Evolutionary conservation across 2,888 invertebrate genomes (phyloP).

Genomic region (Mimumesa dahlbomi): DNA sequence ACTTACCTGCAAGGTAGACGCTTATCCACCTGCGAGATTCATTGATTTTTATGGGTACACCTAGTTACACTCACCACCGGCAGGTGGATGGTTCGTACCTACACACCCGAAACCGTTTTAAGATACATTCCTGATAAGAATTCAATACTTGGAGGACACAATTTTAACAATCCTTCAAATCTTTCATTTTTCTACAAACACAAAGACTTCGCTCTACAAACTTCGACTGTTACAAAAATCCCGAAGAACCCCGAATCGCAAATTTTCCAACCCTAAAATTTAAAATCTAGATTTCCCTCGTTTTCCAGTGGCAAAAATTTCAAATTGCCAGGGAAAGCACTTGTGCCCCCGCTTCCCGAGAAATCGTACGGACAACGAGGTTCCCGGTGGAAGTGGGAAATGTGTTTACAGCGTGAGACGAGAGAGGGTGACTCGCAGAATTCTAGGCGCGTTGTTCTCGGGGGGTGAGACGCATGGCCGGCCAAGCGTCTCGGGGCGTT

Average conservation of each 20-base stretch:
- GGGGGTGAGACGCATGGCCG: slow-evolving; percentile 77
- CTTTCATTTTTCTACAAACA: too few species aligned
- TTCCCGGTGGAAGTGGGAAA: slow-evolving; percentile 52
- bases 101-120: slow-evolving; percentile 12
- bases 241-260: too few species aligned
- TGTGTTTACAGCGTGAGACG: slow-evolving; percentile 49
- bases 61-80: slow-evolving; percentile 65
- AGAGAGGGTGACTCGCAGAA: slow-evolving; percentile 55
- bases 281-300: too few species aligned
- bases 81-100: slow-evolving; percentile 67
- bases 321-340: neutral
- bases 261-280: too few species aligned
- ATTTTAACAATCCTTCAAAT: too few species aligned
- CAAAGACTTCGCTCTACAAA: too few species aligned
- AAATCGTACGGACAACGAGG: slow-evolving; percentile 26
- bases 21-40: slow-evolving; percentile 73
- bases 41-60: slow-evolving; percentile 69
- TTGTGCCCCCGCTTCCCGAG: neutral
- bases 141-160: too few species aligned
- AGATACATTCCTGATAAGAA: slow-evolving; percentile 21
- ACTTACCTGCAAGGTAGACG: slow-evolving; percentile 58
- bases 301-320: too few species aligned
- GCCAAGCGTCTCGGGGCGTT: slow-evolving; percentile 73
- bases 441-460: slow-evolving; percentile 48
- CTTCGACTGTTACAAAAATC: too few species aligned